Base-by-base conservation (phyloP, 2,888 invertebrate genomes). In the Polydrusus pterygomalis region DNA sequence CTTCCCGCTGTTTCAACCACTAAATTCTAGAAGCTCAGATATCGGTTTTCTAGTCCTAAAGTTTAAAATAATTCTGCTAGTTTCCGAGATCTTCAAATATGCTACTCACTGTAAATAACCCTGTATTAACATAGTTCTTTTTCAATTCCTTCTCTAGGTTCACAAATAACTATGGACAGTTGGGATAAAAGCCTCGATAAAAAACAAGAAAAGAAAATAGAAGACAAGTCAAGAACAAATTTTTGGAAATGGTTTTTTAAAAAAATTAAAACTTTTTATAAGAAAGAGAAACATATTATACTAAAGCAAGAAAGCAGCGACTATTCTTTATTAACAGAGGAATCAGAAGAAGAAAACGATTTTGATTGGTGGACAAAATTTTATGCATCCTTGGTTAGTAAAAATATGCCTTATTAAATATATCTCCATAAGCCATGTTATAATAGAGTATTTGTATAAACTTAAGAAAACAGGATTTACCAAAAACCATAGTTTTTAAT, bases 281-380 rank as follows among this genome's bases (percentile, higher is more conserved):
- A 25, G 6, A 25, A 10, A 30, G 6, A 45, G 7, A 63, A 63
- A 63, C 10, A 47, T 45, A n/a, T n/a, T n/a, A 58, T 13, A 18
- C 10, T 20, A 5, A 38, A 67, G 64, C 18, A 30, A 25, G 8
- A n/a, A 15, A 47, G 58, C 30, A 77, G 77, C 47, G 72, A 49
- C 7, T 78, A 77, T 64, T 72, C 78, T n/a, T 47, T 77, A 40
- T 7, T 77, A 13, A 49, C 74, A 9, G 79, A 75, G 25, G 77
- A 77, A 0, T 0, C 30, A 13, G 74, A 79, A 58, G 77, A 79
- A 20, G 87, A 89, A 49, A 86, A 88, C 71, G 86, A 85, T 67
- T 84, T 85, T 75, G 89, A 90, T 82, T 91, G 91, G 91, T 91
- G 91, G 91, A 89, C 88, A 62, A 90, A 89, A 85, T 90, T 89